Conservation (phyloP, 2,797 vertebrate species). For the Lophotriccus pileatus region DNA sequence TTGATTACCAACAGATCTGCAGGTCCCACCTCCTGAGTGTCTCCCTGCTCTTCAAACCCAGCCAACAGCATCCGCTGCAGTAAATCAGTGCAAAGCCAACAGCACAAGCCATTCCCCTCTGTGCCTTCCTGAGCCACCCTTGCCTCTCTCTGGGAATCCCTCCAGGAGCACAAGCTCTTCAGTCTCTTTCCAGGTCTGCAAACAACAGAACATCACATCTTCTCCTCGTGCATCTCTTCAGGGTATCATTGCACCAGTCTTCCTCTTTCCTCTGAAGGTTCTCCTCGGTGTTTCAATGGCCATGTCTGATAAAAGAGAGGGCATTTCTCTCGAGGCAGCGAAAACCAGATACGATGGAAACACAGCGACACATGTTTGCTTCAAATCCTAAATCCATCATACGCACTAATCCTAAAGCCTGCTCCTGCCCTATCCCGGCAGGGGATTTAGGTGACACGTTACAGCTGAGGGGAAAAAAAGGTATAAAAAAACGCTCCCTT, state of each 20-base stretch:
- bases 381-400: slow-evolving; percentile 84
- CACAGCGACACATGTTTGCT: slow-evolving; percentile 68
- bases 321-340: not conserved
- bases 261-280: not conserved
- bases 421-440: slow-evolving; percentile 68
- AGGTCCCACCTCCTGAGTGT: not conserved
- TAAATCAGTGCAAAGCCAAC: not conserved
- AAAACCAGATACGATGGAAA: not conserved
- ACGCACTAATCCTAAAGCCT: slow-evolving; percentile 82
- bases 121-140: not conserved
- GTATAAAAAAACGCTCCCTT: not conserved
- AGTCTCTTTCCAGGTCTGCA: not conserved
- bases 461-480: slow-evolving; percentile 50
- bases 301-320: not conserved
- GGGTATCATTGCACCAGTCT: not conserved
- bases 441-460: slow-evolving; percentile 82
- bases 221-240: not conserved
- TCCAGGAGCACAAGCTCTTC: not conserved
- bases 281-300: not conserved
- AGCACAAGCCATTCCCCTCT: not conserved
- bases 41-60: not conserved
- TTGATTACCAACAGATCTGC: not conserved
- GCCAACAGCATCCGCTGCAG: not conserved
- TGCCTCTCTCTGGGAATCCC: not conserved
- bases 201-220: not conserved